Evolutionary conservation across 2,888 invertebrate species (phyloP).

Genomic region (Epinotia brunnichana): DNA sequence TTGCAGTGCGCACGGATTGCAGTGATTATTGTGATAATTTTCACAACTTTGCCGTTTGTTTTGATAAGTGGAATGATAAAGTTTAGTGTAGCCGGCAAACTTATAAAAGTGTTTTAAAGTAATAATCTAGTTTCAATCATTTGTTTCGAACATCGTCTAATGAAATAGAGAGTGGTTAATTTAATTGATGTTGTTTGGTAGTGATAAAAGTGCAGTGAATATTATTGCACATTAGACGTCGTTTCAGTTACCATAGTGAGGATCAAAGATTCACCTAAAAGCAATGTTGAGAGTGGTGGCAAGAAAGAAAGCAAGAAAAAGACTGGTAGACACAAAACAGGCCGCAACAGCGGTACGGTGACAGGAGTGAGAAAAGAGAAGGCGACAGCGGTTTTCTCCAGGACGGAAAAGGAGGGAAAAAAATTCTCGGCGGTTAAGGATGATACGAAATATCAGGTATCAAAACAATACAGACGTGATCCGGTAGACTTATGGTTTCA

Average conservation of each 20-base stretch:
- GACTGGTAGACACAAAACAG: slow-evolving; percentile 83
- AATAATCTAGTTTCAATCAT: slow-evolving; percentile 5
- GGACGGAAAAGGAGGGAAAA: slow-evolving; percentile 67
- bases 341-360: slow-evolving; percentile 76
- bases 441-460: slow-evolving; percentile 67
- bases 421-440: slow-evolving; percentile 66
- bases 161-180: slow-evolving; percentile 1
- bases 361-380: slow-evolving; percentile 75
- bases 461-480: neutral
- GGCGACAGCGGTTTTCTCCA: slow-evolving; percentile 64
- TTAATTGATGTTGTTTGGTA: slow-evolving; percentile 28
- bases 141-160: slow-evolving; percentile 1
- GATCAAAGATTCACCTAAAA: slow-evolving; percentile 85
- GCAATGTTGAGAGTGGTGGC: slow-evolving; percentile 84
- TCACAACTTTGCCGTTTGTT: slow-evolving; percentile 33
- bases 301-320: slow-evolving; percentile 86
- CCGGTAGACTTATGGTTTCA: neutral
- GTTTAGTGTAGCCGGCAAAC: slow-evolving; percentile 41
- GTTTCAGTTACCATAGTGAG: slow-evolving; percentile 86
- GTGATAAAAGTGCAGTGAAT: slow-evolving; percentile 22
- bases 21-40: slow-evolving; percentile 70
- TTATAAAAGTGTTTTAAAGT: slow-evolving; percentile 26
- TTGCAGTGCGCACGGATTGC: slow-evolving; percentile 81
- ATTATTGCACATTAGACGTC: slow-evolving; percentile 32
- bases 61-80: slow-evolving; percentile 35